Evolutionary conservation across 2,888 invertebrate species (phyloP), one percentile per base, ranked within the genome.

Genomic region (Xanthia togata): DNA sequence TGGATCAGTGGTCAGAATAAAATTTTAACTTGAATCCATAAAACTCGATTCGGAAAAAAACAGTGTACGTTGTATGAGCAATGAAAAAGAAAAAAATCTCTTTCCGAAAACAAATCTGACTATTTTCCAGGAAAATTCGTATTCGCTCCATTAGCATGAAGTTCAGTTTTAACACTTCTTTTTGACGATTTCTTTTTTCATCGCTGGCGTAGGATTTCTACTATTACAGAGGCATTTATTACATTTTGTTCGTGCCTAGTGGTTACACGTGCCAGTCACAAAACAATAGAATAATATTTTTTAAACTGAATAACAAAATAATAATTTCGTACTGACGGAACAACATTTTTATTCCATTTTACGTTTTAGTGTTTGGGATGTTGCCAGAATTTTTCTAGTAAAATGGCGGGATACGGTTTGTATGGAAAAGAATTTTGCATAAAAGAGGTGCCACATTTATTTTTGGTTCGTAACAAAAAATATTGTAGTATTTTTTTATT

Each of bases 261-360:
- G 12, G 17, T 57, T 77, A 77, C 78, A 79, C 71, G 73, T 77
- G 73, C 71, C 73, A 35, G n/a, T 26, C 12, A 50, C 14, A 71
- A 76, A 65, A 80, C 74, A 80, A 71, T 59, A 38, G 44, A 50
- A 81, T 14, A 20, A 14, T 31, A 60, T 0, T 0, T 44, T 67
- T 76, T 76, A 76, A 26, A n/a, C 4, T n/a, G 12, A 57, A 62
- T 69, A 76, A 73, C 57, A 59, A 77, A 78, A 79, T 73, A 75
- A 76, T 78, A 55, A 72, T 78, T 77, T 77, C 75, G 44, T 26
- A 59, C 76, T 68, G 76, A 70, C 68, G 69, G 63, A 68, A 75
- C 64, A 55, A 72, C 69, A 68, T n/a, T 70, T 77, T 84, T 65
- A 79, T 83, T 81, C 70, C 73, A 57, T 73, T 76, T 77, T 84